Evolutionary conservation across 2,113 vertebrate genomes (phyloP).

Genomic region (Engraulis encrasicolus): DNA sequence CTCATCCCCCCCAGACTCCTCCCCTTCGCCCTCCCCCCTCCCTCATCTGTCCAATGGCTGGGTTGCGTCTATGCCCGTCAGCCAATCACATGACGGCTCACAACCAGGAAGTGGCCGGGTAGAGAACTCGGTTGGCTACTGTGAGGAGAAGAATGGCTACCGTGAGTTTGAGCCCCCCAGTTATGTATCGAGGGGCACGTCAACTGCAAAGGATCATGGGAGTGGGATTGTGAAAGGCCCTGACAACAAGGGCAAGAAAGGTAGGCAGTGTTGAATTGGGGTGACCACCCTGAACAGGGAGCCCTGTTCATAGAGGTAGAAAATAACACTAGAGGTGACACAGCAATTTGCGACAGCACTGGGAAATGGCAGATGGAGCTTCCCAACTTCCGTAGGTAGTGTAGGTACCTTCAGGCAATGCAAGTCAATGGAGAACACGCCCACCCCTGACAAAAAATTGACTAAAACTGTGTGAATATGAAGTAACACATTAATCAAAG

Average conservation of each 20-base stretch:
- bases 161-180: conserved; percentile 47
- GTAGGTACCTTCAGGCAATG: no score
- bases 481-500: no score
- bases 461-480: no score
- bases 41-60: conserved; percentile 65
- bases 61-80: conserved; percentile 58
- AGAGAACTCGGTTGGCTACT: conserved; percentile 43
- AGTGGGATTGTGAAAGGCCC: no score
- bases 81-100: conserved; percentile 59
- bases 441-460: no score
- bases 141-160: conserved; percentile 58
- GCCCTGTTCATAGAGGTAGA: no score
- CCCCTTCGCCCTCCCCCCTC: background rate
- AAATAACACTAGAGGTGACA: no score
- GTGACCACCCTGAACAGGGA: no score
- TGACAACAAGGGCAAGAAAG: conserved; percentile 62
- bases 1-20: background rate
- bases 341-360: no score
- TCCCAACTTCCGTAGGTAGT: no score
- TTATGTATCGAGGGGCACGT: conserved; percentile 70
- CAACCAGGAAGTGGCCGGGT: conserved; percentile 42
- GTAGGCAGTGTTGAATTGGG: conserved; percentile 47
- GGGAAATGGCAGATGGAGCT: no score
- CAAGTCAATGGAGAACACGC: no score
- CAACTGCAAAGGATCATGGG: conserved; percentile 66